phyloP scores from a whole-genome alignment of 2,113 vertebrate species.

The Hippocampus guttulatus region DNA sequence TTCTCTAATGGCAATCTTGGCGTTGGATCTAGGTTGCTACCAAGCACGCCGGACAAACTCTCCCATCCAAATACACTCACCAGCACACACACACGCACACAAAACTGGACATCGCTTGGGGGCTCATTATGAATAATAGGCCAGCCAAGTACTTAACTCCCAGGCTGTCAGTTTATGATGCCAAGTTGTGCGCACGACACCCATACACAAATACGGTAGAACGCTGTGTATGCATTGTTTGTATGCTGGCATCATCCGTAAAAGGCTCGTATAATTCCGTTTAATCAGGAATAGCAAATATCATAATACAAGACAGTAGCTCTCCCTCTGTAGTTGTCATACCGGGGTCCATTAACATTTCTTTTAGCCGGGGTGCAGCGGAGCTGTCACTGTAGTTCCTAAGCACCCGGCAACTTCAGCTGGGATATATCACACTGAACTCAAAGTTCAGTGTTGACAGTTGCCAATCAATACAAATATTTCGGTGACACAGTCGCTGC shows the following conservation, averaged over 20 bases:
- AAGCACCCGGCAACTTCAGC: constrained; percentile 8
- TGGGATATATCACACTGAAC: constrained; percentile 20
- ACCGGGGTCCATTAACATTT: constrained; percentile 13
- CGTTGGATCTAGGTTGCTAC: constrained; percentile 50
- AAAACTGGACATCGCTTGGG: constrained; percentile 64
- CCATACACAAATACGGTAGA: constrained; percentile 17
- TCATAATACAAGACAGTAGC: constrained; percentile 21
- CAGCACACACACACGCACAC: constrained; percentile 13
- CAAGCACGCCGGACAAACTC: constrained; percentile 39
- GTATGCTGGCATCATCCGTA: constrained; percentile 21
- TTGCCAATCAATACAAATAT: constrained; percentile 29
- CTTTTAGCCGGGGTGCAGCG: not conserved
- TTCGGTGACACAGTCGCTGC: constrained; percentile 16
- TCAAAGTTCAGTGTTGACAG: constrained; percentile 22
- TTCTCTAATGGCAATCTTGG: constrained; percentile 63
- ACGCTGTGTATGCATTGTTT: constrained; percentile 2
- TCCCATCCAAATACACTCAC: constrained; percentile 16
- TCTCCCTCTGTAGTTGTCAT: constrained; percentile 18
- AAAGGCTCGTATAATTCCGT: constrained; percentile 43
- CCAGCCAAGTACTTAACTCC: constrained; percentile 68
- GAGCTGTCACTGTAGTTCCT: constrained; percentile 13
- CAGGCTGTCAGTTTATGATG: constrained; percentile 56
- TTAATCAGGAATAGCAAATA: constrained; percentile 47
- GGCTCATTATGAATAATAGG: constrained; percentile 67
- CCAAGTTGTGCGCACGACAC: constrained; percentile 56